A percentile compares a stretch with the other conserved stretches of the same genome.
These are phyloP conservation scores for Hozukius guyotensis DNA, from an alignment of 2,797 vertebrate genomes.

Conservation along the genomic window DNA sequence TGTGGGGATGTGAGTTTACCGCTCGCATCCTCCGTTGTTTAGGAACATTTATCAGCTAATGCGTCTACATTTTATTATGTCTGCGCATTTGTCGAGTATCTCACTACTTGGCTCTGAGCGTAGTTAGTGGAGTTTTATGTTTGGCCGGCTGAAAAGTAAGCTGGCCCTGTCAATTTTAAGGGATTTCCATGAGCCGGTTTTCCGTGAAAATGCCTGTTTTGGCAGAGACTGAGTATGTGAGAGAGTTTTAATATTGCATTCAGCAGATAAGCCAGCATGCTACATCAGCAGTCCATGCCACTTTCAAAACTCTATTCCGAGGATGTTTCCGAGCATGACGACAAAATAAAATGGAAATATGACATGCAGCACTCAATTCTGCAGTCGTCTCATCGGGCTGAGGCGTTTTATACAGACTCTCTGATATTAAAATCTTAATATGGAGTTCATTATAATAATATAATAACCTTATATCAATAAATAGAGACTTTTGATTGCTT, in stretches of 20 bases:
- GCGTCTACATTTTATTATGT: constrained; percentile 36
- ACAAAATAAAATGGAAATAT: constrained; percentile 41
- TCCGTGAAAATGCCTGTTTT: constrained; percentile 52
- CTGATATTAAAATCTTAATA: background rate
- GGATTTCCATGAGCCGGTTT: constrained; percentile 62
- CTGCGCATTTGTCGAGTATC: constrained; percentile 4
- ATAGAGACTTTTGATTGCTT: background rate
- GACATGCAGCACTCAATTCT: constrained; percentile 19
- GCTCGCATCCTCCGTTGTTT: constrained; percentile 22
- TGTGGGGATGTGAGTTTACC: constrained; percentile 26
- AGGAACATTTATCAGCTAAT: constrained; percentile 35
- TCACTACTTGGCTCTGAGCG: constrained; percentile 6
- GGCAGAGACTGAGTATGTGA: constrained; percentile 35
- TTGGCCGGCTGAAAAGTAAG: constrained; percentile 47
- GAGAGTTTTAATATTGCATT: constrained; percentile 53
- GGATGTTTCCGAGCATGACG: constrained; percentile 31
- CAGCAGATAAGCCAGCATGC: constrained; percentile 55
- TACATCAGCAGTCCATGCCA: constrained; percentile 51
- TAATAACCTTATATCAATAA: background rate
- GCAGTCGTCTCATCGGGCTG: background rate
- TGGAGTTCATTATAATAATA: background rate
- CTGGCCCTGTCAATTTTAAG: constrained; percentile 51
- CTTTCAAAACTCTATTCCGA: constrained; percentile 34
- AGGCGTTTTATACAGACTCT: background rate
- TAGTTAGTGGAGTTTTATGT: constrained; percentile 19